Base-by-base conservation (phyloP, 2,113 vertebrate genomes). In the Callionymus lyra region DNA sequence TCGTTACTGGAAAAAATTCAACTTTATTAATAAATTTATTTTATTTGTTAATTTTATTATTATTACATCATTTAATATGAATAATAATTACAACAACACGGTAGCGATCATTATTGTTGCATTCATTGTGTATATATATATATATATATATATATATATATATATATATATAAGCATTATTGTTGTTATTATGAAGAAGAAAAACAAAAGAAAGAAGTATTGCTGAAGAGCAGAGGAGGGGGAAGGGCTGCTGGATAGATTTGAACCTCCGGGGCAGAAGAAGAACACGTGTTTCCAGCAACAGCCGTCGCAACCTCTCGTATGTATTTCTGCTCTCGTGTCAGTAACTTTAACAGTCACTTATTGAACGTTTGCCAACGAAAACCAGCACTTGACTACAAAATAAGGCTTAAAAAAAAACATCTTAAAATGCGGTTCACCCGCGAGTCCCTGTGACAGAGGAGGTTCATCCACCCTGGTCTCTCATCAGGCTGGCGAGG, bases 291-390 rank as follows among this genome's bases (percentile, higher is more conserved):
- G 64, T 36, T 57, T 50, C 56, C 34, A 53, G 58, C 61, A 44
- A 39, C 40, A 39, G 65, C 47, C 57, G 63, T 72, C 52, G 55
- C 17, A 56, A 67, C 41, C 57, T 53, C 51, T 52, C 35, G 9
- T 54, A 48, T 67, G 16, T 63, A 49, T 61, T 53, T 62, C 56
- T 54, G 68, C 62, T 40, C 48, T 37, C 36, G 41, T 43, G 64
- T 69, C 74, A 70, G 49, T 56, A 55, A 65, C 49, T 61, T 71
- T 77, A 53, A 63, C 53, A 47, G 61, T 74, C 59, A 63, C 33
- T 68, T 33, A 53, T 38, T 53, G 41, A 70, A 34, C 37, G 16
- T 36, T 38, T 50, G 50, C 63, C 56, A 59, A 48, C 39, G 56
- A 42, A 47, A 50, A 35, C 35, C 19, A 54, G n/a, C 27, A 16